These are phyloP conservation scores for Opisthocomus hoazin DNA, from an alignment of 2,113 vertebrate species.

Conservation along the genomic window DNA sequence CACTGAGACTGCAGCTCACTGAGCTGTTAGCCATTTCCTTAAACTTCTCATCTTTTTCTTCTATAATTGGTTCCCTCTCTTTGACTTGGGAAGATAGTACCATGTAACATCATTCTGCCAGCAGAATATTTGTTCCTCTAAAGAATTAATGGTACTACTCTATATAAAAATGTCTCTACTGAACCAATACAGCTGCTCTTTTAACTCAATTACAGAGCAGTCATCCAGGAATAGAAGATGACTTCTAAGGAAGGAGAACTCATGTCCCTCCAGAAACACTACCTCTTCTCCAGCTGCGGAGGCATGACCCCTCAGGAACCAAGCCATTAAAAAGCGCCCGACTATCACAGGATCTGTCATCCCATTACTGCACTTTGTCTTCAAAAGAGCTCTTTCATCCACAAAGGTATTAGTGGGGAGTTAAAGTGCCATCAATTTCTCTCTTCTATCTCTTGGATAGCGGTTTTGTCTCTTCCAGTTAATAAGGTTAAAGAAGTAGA, in stretches of 20 bases:
- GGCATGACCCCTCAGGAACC: not conserved
- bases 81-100: not conserved
- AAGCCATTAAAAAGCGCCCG: not conserved
- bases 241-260: conserved; percentile 42
- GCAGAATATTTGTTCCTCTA: conserved; percentile 24
- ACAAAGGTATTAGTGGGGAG: not conserved
- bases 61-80: conserved; percentile 9
- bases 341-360: not conserved
- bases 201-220: conserved; percentile 47
- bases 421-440: not conserved
- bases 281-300: conserved; percentile 1
- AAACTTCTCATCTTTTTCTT: not conserved
- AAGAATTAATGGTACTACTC: not conserved
- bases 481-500: conserved; percentile 30
- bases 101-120: not conserved
- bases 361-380: not conserved
- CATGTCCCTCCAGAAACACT: not conserved
- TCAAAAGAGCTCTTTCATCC: conserved; percentile 26
- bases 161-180: not conserved
- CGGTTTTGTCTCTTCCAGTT: not conserved
- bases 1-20: not conserved
- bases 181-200: conserved; percentile 36
- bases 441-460: not conserved
- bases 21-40: not conserved
- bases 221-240: conserved; percentile 30